A percentile compares a stretch with the other conserved stretches of the same genome.
Evolutionary conservation across 2,888 invertebrate genomes (phyloP).

Genomic region (Andrena dorsata): DNA sequence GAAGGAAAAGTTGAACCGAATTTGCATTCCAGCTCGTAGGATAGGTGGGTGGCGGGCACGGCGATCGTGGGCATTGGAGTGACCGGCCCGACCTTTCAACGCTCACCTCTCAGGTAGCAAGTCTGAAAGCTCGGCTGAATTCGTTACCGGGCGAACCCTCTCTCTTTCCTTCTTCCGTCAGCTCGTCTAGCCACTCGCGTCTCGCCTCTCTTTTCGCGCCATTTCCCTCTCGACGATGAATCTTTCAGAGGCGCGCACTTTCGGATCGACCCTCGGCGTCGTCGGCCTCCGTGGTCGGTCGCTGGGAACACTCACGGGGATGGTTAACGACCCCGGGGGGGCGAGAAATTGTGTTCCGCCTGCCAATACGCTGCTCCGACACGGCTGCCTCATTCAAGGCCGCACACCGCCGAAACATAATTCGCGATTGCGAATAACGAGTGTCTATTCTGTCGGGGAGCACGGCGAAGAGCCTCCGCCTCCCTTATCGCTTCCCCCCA

Average conservation of each 20-base stretch:
- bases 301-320: neutral
- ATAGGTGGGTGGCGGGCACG: constrained; percentile 7
- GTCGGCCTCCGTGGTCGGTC: constrained; percentile 10
- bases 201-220: constrained; percentile 30
- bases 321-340: constrained; percentile 17
- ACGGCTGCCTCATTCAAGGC: constrained; percentile 13
- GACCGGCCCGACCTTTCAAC: constrained; percentile 45
- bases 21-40: constrained; percentile 47
- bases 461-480: neutral
- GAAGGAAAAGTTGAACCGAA: constrained; percentile 6
- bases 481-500: neutral
- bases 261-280: constrained; percentile 54
- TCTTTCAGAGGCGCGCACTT: constrained; percentile 57
- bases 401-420: constrained; percentile 40
- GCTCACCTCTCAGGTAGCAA: constrained; percentile 12
- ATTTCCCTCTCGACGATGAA: constrained; percentile 61
- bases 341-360: constrained; percentile 61
- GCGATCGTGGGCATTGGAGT: constrained; percentile 24
- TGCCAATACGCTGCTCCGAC: constrained; percentile 51
- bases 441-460: constrained; percentile 13
- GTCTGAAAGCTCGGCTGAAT: constrained; percentile 43
- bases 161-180: constrained; percentile 4
- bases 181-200: constrained; percentile 18
- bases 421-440: constrained; percentile 36
- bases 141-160: constrained; percentile 16